Evolutionary conservation across 2,797 vertebrate species (phyloP).

Genomic region (Acipenser transmontanus): DNA sequence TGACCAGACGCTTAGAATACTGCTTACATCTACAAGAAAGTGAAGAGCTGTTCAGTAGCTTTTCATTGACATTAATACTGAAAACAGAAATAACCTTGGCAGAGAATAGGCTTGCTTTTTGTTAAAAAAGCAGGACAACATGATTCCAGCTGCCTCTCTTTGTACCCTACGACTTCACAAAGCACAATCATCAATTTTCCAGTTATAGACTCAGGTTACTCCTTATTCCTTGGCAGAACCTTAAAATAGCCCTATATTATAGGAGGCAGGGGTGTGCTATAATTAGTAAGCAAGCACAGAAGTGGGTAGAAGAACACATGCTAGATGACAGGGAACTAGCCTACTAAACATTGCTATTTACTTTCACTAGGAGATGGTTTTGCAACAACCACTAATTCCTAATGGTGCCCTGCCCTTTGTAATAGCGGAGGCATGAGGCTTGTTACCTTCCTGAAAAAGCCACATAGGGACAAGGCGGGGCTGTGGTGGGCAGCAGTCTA

Average conservation of each 20-base stretch:
- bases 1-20: too few species aligned
- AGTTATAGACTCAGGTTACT: neutral
- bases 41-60: too few species aligned
- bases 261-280: neutral
- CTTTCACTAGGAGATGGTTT: conserved; percentile 6
- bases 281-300: conserved; percentile 2
- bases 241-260: neutral
- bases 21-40: too few species aligned
- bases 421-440: neutral
- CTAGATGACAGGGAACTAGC: neutral
- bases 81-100: too few species aligned
- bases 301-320: neutral
- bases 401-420: neutral
- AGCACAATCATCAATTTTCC: neutral
- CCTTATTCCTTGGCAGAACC: neutral
- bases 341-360: neutral
- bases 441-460: neutral
- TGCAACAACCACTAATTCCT: conserved; percentile 6
- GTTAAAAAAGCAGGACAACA: too few species aligned
- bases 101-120: too few species aligned
- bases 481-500: too few species aligned
- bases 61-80: too few species aligned
- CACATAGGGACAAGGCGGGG: neutral
- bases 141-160: too few species aligned
- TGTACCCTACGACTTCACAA: too few species aligned